Evolutionary conservation across 2,797 vertebrate genomes (phyloP).

Genomic region (Acridotheres tristis): DNA sequence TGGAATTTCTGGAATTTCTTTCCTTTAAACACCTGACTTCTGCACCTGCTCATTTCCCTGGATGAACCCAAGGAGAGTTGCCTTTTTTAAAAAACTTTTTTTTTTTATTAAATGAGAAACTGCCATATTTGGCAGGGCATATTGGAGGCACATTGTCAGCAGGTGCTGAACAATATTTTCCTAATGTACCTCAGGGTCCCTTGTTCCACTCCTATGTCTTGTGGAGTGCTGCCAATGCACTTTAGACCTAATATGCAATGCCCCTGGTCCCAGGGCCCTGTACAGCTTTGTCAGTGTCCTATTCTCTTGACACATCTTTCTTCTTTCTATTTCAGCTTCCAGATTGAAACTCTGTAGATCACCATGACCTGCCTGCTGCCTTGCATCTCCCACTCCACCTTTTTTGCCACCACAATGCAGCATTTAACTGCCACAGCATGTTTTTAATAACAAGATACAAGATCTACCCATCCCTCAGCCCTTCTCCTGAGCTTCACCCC

Average conservation of each 20-base stretch:
- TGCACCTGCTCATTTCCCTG: not conserved
- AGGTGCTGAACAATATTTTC: slow-evolving; percentile 45
- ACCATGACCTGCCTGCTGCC: not conserved
- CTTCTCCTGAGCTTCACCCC: not conserved
- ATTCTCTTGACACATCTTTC: not conserved
- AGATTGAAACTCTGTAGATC: not conserved
- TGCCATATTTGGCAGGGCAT: not conserved
- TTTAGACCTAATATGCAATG: slow-evolving; percentile 6
- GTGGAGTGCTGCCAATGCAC: slow-evolving; percentile 18
- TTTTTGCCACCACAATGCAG: not conserved
- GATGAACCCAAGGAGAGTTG: not conserved
- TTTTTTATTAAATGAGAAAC: not conserved
- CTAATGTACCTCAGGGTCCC: slow-evolving; percentile 6
- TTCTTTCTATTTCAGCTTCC: slow-evolving; percentile 2
- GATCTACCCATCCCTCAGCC: not conserved
- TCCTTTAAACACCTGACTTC: not conserved
- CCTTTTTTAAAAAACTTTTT: not conserved
- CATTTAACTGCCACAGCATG: not conserved
- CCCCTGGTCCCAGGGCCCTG: not conserved
- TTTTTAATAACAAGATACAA: slow-evolving; percentile 39
- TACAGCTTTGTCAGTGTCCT: not conserved
- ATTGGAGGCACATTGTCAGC: not conserved
- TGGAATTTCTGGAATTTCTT: not conserved
- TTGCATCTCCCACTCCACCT: not conserved
- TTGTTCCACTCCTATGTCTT: not conserved